Evolutionary conservation across 2,888 invertebrate species (phyloP).

Genomic region (Sturmia bella): DNA sequence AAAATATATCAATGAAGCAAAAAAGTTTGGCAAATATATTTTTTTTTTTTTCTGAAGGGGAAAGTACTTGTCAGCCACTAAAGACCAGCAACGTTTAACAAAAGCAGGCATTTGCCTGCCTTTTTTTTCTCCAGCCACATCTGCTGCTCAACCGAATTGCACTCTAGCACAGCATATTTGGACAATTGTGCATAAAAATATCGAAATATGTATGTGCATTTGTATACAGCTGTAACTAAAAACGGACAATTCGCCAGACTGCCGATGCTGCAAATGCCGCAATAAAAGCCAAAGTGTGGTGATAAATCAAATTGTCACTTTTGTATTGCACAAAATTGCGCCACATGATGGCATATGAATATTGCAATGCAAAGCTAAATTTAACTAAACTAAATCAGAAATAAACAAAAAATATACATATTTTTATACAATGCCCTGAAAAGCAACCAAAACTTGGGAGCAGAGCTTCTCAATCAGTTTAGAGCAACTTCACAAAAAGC

Average conservation of each 20-base stretch:
- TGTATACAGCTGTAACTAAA: conserved; percentile 29
- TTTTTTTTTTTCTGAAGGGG: conserved; percentile 14
- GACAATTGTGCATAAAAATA: conserved; percentile 45
- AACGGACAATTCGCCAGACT: conserved; percentile 40
- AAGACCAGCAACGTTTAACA: neutral
- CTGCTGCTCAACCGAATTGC: conserved; percentile 47
- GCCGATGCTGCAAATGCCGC: conserved; percentile 68
- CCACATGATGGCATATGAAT: conserved; percentile 75
- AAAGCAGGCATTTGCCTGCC: conserved; percentile 44
- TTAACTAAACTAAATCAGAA: conserved; percentile 56
- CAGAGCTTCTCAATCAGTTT: conserved; percentile 14
- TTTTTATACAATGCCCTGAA: conserved; percentile 14
- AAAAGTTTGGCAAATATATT: neutral
- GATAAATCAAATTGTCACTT: conserved; percentile 81
- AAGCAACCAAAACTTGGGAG: conserved; percentile 1
- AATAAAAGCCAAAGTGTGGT: conserved; percentile 76
- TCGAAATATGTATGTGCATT: conserved; percentile 10
- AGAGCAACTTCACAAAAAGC: too few relatives aligned
- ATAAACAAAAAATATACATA: neutral
- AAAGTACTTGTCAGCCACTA: neutral
- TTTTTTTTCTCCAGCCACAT: conserved; percentile 47
- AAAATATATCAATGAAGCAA: neutral
- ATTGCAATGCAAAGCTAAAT: conserved; percentile 59
- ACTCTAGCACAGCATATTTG: conserved; percentile 17
- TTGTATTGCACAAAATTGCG: conserved; percentile 75